Percentiles rank a stretch among this genome's conserved stretches.
Conservation (phyloP, 2,113 vertebrate genomes). For the Tachysurus fulvidraco region DNA sequence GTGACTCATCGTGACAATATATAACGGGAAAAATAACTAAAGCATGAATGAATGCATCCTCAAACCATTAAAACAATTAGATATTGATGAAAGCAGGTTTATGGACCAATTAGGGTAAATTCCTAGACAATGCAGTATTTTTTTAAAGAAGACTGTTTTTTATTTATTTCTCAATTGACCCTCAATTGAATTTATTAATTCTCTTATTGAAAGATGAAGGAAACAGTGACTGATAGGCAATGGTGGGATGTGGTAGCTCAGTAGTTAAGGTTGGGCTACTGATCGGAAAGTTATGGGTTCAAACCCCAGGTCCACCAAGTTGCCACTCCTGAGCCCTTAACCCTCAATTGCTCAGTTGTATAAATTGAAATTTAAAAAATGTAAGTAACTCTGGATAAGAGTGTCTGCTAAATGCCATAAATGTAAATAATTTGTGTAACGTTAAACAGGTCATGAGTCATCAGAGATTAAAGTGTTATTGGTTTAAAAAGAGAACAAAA, state of each 20-base stretch:
- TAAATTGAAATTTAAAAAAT: no score
- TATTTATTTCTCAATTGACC: background rate
- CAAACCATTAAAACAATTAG: background rate
- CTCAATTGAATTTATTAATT: no score
- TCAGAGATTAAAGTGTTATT: background rate
- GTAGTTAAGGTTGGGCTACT: no score
- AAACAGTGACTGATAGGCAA: background rate
- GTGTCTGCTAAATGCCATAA: no score
- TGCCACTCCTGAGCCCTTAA: no score
- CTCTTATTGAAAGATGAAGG: background rate
- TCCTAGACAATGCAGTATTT: background rate
- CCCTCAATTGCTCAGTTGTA: no score
- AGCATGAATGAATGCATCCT: background rate
- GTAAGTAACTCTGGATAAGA: no score
- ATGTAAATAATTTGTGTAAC: no score
- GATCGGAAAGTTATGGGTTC: no score
- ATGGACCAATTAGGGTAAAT: background rate
- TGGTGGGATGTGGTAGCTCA: background rate
- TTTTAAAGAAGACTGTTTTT: background rate
- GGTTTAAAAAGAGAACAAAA: background rate
- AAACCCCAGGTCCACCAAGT: no score
- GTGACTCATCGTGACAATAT: no score
- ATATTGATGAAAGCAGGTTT: slow-evolving; percentile 9
- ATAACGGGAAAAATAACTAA: background rate
- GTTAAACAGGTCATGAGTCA: no score